Conservation (phyloP, 2,888 invertebrate species). For the Apoda limacodes region DNA sequence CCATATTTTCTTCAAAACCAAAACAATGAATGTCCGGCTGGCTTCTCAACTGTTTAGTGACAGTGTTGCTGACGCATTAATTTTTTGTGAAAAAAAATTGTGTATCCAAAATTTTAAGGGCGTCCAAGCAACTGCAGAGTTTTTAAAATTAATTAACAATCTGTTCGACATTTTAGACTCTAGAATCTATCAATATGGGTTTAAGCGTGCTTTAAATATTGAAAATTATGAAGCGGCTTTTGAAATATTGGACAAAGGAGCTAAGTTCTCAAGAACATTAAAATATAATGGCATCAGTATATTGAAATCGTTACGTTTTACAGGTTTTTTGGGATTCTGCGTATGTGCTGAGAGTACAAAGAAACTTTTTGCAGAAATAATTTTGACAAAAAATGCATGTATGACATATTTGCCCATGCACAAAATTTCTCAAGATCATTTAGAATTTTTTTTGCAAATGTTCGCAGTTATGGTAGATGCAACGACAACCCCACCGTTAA, state of each 20-base stretch:
- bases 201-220: slow-evolving; percentile 6
- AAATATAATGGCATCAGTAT: slow-evolving; percentile 3
- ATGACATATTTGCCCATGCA: slow-evolving; percentile 2
- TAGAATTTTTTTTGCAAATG: slow-evolving; percentile 1
- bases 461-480: neutral
- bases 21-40: slow-evolving; percentile 6
- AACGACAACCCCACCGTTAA: neutral
- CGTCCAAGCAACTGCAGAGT: slow-evolving; percentile 3
- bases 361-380: slow-evolving; percentile 3
- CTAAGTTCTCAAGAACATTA: neutral
- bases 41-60: slow-evolving; percentile 2
- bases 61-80: slow-evolving; percentile 3
- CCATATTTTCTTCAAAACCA: slow-evolving; percentile 7
- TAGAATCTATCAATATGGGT: slow-evolving; percentile 7
- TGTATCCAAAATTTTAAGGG: slow-evolving; percentile 1
- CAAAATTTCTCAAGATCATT: neutral
- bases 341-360: slow-evolving; percentile 10
- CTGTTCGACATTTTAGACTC: slow-evolving; percentile 11
- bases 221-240: slow-evolving; percentile 5
- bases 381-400: slow-evolving; percentile 1
- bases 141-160: slow-evolving; percentile 8
- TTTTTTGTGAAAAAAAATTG: slow-evolving; percentile 3
- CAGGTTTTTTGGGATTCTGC: slow-evolving; percentile 9
- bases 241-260: slow-evolving; percentile 1
- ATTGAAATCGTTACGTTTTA: slow-evolving; percentile 4